phyloP scores from a whole-genome alignment of 2,888 invertebrate genomes.

The Dioctria rufipes region DNA sequence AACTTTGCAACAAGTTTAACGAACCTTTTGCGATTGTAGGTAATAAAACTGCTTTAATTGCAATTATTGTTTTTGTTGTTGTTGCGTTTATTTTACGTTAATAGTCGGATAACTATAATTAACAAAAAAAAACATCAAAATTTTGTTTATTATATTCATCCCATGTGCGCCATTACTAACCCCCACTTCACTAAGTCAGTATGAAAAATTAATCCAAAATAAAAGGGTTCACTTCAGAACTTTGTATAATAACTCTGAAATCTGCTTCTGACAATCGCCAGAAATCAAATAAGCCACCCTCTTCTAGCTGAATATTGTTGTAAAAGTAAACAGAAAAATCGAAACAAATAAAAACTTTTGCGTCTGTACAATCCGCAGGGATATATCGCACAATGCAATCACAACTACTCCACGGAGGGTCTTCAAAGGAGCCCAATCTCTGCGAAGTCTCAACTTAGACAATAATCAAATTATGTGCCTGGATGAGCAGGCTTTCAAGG shows the following conservation, averaged over 20 bases:
- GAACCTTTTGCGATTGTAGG: constrained; percentile 95
- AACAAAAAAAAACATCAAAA: constrained; percentile 2
- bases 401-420: constrained; percentile 89
- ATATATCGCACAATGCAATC: constrained; percentile 93
- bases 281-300: constrained; percentile 18
- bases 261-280: constrained; percentile 15
- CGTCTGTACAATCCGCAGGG: constrained; percentile 76
- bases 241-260: background rate
- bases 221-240: too few relatives aligned
- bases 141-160: background rate
- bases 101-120: background rate
- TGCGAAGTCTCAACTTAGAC: constrained; percentile 93
- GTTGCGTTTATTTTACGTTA: background rate
- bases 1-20: constrained; percentile 92
- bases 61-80: too few relatives aligned
- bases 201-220: background rate
- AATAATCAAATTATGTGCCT: constrained; percentile 95
- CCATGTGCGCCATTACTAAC: background rate
- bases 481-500: constrained; percentile 90
- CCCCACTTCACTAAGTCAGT: background rate
- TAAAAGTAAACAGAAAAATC: constrained; percentile 18
- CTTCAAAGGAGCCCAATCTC: constrained; percentile 85
- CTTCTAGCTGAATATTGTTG: background rate
- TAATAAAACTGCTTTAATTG: constrained; percentile 67
- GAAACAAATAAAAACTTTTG: constrained; percentile 47